A percentile compares a stretch with the other conserved stretches of the same genome.
Conservation (phyloP, 1,140 invertebrate species). For the Theocolax elegans region DNA sequence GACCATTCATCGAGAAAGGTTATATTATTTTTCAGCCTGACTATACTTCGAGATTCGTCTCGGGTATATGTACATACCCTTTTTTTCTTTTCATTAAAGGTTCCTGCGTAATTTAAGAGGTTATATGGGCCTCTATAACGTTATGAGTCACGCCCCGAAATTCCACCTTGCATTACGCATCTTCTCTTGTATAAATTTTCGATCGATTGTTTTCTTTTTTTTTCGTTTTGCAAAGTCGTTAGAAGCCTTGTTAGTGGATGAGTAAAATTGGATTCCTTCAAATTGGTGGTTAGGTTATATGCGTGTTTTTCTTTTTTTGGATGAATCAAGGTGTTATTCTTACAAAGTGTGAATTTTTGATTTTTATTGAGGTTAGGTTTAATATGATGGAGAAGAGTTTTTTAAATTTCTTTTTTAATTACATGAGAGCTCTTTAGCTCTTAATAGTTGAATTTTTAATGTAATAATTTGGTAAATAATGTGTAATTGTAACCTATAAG, state of each 20-base stretch:
- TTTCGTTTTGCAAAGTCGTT: constrained; percentile 8
- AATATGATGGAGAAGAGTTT: too few species aligned
- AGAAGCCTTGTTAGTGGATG: constrained; percentile 17
- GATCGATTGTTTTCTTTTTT: background rate
- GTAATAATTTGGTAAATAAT: too few species aligned
- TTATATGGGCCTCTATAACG: background rate
- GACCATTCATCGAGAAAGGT: too few species aligned
- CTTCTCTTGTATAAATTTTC: background rate
- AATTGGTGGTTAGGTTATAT: background rate
- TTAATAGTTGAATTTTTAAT: too few species aligned
- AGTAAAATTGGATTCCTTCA: background rate
- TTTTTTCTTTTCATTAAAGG: constrained; percentile 23
- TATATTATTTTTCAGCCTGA: too few species aligned
- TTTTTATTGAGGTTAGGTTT: too few species aligned
- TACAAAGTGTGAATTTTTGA: too few species aligned
- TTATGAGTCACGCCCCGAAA: background rate
- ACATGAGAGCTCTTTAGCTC: too few species aligned
- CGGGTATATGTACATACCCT: too few species aligned
- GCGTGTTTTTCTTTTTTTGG: background rate
- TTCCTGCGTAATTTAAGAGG: constrained; percentile 5
- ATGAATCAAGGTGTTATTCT: background rate
- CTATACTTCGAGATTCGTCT: too few species aligned
- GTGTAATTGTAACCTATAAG: too few species aligned
- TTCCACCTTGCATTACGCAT: background rate
- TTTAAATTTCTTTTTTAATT: too few species aligned